Base-by-base conservation (phyloP, 2,888 invertebrate genomes). In the Sabatieria punctata region DNA sequence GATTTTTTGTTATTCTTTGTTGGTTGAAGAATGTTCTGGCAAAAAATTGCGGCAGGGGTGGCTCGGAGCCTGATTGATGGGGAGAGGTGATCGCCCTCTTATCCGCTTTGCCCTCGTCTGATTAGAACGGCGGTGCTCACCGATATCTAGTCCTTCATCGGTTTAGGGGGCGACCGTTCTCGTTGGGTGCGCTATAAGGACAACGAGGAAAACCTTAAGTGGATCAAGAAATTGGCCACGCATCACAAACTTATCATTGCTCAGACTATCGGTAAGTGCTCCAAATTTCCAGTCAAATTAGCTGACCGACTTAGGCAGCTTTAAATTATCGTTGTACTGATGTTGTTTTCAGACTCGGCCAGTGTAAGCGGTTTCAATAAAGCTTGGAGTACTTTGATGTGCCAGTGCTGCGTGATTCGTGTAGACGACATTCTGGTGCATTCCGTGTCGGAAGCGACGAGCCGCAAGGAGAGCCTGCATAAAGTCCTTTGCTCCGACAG, bases 361-460 rank as follows among this genome's bases (percentile, higher is more conserved):
- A 18, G 38, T 38, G 6, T 38, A n/a, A 21, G 19, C 18, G 11
- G 19, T 18, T 38, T 38, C 59, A 26, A 4, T 18, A n/a, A 25
- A 6, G 18, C 3, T 13, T 48, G 48, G 48, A 25, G 50, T 35
- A 49, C 50, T 64, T 68, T 93, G 51, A 85, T 93, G 84, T 86
- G 88, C 25, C 81, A 85, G 13, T 89, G 88, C 65, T 77, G 85
- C 33, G 78, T 93, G 27, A 73, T 93, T 50, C 76, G 86, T 64
- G 78, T 93, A 57, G 84, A 85, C 60, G 89, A 95, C 67, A 84
- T 93, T 61, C 81, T 81, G 8, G 75, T 95, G 43, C 84, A 82
- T 67, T 77, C 80, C 64, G 83, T 85, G 23, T 78, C 82, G 1
- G 82, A 82, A 1, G 51, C 66, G 54, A 75, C 77, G 15, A 64